Base-by-base conservation (phyloP, 2,888 invertebrate genomes). In the Atherix ibis region DNA sequence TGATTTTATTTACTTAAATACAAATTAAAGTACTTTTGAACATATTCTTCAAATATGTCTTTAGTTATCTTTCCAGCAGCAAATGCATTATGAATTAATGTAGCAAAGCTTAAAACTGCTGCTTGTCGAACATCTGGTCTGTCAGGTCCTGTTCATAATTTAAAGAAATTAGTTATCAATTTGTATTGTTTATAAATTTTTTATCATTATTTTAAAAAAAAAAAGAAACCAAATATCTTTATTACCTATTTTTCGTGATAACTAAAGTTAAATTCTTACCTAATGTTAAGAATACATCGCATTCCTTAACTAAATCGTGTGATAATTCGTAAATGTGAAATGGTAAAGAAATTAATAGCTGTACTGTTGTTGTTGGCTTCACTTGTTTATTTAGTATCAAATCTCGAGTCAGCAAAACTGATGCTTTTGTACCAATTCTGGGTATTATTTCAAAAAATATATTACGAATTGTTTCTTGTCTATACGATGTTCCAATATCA, bases 371-470 rank as follows among this genome's bases (percentile, higher is more conserved):
- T 2, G 73, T 67, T 16, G 75, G 72, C 46, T 74, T 74, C 0
- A 77, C 66, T 59, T 70, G 63, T 16, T 64, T 63, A 18, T 70
- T 67, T 17, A 71, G 51, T 2, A 79, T 70, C 27, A 80, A 54
- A 45, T 77, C 70, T 39, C 71, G 65, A 18, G 77, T 71, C 32
- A 80, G 68, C 28, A 70, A 58, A 1, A 74, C 73, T 3, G 76
- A 70, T 1, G 71, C 71, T 18, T 68, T 68, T 5, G 75, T 76
- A 27, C 77, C 71, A 17, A 75, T 70, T 46, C 77, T 72, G 1
- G 80, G 79, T 19, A 80, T 62, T 1, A 76, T 68, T 51, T 80
- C 79, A 43, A 78, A 56, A 48, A 79, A 78, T 47, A 80, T 73
- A 48, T 79, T 79, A 29, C 75, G 66, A 16, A 76, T 70, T 0